Evolutionary conservation across 2,888 invertebrate species (phyloP), one percentile per base, ranked within the genome.

Genomic region (Drosophila kokeensis): DNA sequence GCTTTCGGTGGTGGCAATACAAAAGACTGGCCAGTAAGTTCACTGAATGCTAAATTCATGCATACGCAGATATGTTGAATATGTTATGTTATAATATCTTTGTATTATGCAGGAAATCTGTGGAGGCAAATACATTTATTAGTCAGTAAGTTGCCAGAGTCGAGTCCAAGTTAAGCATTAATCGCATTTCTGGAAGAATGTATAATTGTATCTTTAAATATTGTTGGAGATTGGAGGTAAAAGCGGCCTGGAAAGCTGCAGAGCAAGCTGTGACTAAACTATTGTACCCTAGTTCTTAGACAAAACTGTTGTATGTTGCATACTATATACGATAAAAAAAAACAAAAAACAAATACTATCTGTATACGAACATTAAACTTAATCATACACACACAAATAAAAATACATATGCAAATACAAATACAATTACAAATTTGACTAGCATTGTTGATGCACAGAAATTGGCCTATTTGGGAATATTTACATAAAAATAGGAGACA

Each of bases 101-200:
- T 24, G 24, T 24, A 24, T 24, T 24, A 24, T 24, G 24, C 24
- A 24, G 24, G 24, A 24, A 24, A 24, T 24, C 24, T 24, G 24
- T 24, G 24, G 24, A 91, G 87, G 81, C 89, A 88, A 92, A 89
- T 92, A 92, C 92, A 92, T 92, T 92, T 92, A 92, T 88, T 92
- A 92, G 89, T 76, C 54, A 42, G 57, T 87, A 86, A 87, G 78
- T 72, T 68, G 68, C 69, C 81, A 79, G 71, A 79, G 65, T 71
- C 67, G 69, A 62, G 69, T 72, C 72, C 69, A 55, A 69, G 69
- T 64, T 57, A 61, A 76, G 62, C 58, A 63, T 67, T 69, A 65
- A 72, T 50, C 60, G 59, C 62, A 75, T 62, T 75, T 73, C 67
- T 80, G 62, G 67, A 66, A 69, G 66, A 66, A 36, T 54, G n/a